Conservation (phyloP, 2,888 invertebrate genomes). For the Atrina japonica region DNA sequence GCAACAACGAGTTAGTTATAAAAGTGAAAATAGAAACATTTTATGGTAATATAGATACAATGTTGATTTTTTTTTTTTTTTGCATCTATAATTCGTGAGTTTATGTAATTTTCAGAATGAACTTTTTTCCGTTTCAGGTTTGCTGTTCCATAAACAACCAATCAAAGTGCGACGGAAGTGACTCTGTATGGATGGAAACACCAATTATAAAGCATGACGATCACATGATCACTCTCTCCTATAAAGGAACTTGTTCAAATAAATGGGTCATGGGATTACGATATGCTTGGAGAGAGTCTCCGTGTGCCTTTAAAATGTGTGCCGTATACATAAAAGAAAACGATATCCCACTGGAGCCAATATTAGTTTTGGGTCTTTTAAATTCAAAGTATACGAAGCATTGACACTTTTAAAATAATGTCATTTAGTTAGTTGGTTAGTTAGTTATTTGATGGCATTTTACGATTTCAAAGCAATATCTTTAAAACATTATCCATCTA, state of each 20-base stretch:
- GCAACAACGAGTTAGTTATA: no score
- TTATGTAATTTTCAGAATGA: no score
- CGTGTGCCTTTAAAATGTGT: constrained; percentile 63
- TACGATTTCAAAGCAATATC: no score
- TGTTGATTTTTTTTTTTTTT: no score
- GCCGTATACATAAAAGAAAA: constrained; percentile 60
- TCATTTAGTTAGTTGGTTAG: no score
- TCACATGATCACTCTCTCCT: constrained; percentile 47
- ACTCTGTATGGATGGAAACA: constrained; percentile 53
- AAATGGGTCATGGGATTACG: constrained; percentile 56
- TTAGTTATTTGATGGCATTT: no score
- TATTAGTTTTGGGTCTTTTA: constrained; percentile 37
- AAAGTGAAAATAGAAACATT: no score
- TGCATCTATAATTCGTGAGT: no score
- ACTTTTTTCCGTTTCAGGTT: constrained; percentile 18
- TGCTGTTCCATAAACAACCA: constrained; percentile 33
- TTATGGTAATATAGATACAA: no score
- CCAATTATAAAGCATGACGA: constrained; percentile 48
- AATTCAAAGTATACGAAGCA: no score
- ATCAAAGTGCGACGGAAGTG: constrained; percentile 21
- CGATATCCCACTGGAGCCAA: constrained; percentile 62
- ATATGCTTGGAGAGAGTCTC: constrained; percentile 67
- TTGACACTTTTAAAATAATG: no score
- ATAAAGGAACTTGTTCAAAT: constrained; percentile 46
- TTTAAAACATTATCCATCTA: no score